These are phyloP conservation scores for Prolemur simus DNA, from an alignment of 2,113 vertebrate genomes.

Conservation along the genomic window DNA sequence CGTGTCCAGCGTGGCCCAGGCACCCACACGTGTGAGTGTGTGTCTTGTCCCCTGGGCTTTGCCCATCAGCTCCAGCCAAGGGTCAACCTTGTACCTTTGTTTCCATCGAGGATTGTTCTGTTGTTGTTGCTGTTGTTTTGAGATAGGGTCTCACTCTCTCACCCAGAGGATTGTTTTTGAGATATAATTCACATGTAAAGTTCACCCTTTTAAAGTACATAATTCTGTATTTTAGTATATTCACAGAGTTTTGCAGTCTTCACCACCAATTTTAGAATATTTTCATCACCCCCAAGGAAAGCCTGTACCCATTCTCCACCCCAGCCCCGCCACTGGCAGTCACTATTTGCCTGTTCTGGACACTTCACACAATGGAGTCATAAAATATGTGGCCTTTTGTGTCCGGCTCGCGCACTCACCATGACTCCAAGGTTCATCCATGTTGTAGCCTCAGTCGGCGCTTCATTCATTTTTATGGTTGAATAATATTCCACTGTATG, in stretches of 20 bases:
- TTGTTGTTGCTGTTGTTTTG: too few relatives aligned
- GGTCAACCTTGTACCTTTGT: not conserved
- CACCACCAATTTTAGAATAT: not conserved
- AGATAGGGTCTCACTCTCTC: too few relatives aligned
- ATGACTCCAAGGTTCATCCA: too few relatives aligned
- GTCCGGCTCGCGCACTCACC: not conserved
- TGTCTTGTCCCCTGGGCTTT: not conserved
- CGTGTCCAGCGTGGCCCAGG: not conserved
- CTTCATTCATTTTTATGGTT: not conserved
- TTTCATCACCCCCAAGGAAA: not conserved
- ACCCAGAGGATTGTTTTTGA: not conserved
- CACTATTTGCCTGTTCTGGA: not conserved
- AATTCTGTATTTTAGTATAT: not conserved
- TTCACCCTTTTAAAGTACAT: not conserved
- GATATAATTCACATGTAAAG: not conserved
- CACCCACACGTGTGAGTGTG: not conserved
- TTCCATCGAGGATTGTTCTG: not conserved
- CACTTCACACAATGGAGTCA: too few relatives aligned
- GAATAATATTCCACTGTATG: not conserved
- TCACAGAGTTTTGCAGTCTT: not conserved
- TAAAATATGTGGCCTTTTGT: not conserved
- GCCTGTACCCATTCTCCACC: not conserved
- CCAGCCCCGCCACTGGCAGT: not conserved
- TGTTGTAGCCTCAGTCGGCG: not conserved
- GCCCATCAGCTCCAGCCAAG: not conserved